phyloP scores from a whole-genome alignment of 2,797 vertebrate species.

The Pogoniulus pusillus region DNA sequence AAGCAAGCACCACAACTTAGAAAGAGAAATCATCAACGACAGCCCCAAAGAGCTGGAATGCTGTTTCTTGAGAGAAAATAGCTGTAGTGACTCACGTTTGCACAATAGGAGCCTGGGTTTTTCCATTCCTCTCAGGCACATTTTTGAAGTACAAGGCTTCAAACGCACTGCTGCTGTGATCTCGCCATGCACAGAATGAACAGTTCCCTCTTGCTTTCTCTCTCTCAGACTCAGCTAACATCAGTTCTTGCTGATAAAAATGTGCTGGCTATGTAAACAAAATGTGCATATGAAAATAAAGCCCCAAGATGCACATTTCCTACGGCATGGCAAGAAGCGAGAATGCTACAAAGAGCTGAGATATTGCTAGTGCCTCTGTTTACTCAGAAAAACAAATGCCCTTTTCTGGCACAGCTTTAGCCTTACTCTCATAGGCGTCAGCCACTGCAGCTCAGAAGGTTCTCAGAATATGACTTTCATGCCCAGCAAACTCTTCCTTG shows the following conservation, averaged over 20 bases:
- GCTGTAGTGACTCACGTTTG: conserved; percentile 56
- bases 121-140: conserved; percentile 50
- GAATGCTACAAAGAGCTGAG: not conserved
- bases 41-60: conserved; percentile 45
- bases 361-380: not conserved
- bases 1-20: conserved; percentile 31
- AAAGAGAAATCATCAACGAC: conserved; percentile 60
- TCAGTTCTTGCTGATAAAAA: conserved; percentile 45
- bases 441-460: not conserved
- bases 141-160: conserved; percentile 58
- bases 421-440: not conserved
- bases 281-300: conserved; percentile 20
- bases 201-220: conserved; percentile 42
- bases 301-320: not conserved
- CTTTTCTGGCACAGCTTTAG: not conserved
- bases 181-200: conserved; percentile 43
- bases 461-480: not conserved
- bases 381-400: not conserved
- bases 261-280: conserved; percentile 37
- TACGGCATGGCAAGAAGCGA: not conserved
- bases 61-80: conserved; percentile 56
- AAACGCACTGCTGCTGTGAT: conserved; percentile 51
- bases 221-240: conserved; percentile 39
- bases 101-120: conserved; percentile 36
- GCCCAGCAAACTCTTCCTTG: not conserved